phyloP scores from a whole-genome alignment of 2,113 vertebrate species.

The Struthidea cinerea region DNA sequence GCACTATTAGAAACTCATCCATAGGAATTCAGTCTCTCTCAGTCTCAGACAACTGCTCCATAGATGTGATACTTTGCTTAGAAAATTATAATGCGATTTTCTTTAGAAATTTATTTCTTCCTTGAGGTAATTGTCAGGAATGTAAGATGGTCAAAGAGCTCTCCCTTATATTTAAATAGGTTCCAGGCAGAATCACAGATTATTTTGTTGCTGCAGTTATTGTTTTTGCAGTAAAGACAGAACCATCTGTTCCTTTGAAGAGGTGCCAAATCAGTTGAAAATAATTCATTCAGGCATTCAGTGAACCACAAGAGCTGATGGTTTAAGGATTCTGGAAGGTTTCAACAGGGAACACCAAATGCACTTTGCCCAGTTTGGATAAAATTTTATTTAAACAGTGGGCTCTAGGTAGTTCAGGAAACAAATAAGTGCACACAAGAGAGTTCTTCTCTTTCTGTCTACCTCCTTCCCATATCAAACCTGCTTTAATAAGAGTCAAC shows the following conservation, averaged over 20 bases:
- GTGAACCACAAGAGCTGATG: not conserved
- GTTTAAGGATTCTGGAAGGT: not conserved
- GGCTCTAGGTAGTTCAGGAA: not conserved
- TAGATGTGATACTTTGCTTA: not conserved
- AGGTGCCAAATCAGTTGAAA: slow-evolving; percentile 25
- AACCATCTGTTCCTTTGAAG: slow-evolving; percentile 21
- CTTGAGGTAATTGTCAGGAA: not conserved
- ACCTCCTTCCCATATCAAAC: not conserved
- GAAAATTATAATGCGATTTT: not conserved
- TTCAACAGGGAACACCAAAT: not conserved
- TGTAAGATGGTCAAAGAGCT: not conserved
- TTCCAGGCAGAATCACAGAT: not conserved
- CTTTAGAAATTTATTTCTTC: not conserved
- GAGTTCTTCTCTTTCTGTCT: not conserved
- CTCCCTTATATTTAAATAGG: not conserved
- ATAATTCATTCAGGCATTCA: slow-evolving; percentile 19
- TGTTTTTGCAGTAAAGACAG: slow-evolving; percentile 14
- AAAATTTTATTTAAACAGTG: not conserved
- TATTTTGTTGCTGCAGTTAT: slow-evolving; percentile 11
- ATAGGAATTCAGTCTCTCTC: not conserved
- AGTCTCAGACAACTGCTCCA: not conserved
- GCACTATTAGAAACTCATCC: not conserved
- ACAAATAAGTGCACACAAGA: not conserved
- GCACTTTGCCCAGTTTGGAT: not conserved
- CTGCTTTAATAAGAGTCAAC: not conserved